phyloP scores from a whole-genome alignment of 2,797 vertebrate genomes.

The Anguilla marmorata region DNA sequence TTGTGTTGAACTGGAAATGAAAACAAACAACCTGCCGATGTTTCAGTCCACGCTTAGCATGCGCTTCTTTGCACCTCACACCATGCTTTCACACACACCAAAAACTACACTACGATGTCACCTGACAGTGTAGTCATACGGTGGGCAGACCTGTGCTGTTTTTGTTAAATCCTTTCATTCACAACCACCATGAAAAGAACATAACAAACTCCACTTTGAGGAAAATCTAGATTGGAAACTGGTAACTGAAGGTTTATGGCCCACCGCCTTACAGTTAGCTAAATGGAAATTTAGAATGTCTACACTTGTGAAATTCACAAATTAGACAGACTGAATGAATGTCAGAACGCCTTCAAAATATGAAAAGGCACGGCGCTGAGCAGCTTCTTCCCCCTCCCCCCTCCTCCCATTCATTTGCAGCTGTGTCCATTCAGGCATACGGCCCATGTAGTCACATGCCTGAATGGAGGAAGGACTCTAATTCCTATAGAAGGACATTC shows the following conservation, averaged over 20 bases:
- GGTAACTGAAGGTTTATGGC: background rate
- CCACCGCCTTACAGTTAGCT: background rate
- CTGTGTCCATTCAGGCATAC: background rate
- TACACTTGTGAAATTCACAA: background rate
- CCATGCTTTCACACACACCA: background rate
- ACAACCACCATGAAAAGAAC: background rate
- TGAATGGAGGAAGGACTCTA: background rate
- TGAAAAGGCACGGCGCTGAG: background rate
- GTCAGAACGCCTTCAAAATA: background rate
- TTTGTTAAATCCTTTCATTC: background rate
- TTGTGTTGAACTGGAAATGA: background rate
- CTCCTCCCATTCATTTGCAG: background rate
- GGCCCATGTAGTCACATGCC: background rate
- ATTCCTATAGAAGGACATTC: background rate
- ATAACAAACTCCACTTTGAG: background rate
- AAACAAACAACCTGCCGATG: background rate
- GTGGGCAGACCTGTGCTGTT: background rate
- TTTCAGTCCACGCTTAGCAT: background rate
- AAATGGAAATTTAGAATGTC: background rate
- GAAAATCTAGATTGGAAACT: background rate
- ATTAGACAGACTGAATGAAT: background rate
- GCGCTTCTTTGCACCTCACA: background rate
- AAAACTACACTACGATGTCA: background rate
- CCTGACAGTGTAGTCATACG: background rate
- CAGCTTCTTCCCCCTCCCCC: background rate